A percentile compares a stretch with the other conserved stretches of the same genome.
Evolutionary conservation across 2,797 vertebrate genomes (phyloP).

Genomic region (Peromyscus melanophrys): DNA sequence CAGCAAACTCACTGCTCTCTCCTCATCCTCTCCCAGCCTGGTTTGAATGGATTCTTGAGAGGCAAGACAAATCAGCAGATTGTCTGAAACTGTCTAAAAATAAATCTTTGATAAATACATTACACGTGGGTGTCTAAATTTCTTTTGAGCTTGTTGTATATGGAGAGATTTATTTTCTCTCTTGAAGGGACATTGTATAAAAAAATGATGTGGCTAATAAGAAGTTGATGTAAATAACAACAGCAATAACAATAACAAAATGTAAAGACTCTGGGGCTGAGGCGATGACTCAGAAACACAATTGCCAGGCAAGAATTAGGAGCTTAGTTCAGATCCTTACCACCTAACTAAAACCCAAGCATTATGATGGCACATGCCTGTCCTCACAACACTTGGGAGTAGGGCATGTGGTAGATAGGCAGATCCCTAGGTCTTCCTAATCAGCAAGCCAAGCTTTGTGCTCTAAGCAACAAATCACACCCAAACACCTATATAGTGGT

Average conservation of each 20-base stretch:
- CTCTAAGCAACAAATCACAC: background rate
- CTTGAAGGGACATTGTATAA: constrained; percentile 9
- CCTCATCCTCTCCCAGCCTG: background rate
- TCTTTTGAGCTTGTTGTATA: background rate
- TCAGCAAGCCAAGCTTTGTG: background rate
- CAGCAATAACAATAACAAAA: background rate
- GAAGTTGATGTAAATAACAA: background rate
- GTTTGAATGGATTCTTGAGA: background rate
- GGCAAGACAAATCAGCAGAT: background rate
- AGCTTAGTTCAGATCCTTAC: background rate
- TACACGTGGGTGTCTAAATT: background rate
- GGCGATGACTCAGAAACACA: background rate
- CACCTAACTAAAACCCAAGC: background rate
- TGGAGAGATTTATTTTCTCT: background rate
- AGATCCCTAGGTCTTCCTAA: background rate
- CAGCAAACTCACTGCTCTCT: background rate
- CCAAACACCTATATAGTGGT: no score
- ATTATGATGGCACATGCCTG: background rate
- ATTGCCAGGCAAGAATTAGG: background rate
- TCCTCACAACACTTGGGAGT: background rate
- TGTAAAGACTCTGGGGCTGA: background rate
- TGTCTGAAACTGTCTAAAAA: background rate
- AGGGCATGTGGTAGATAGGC: background rate
- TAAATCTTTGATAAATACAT: background rate
- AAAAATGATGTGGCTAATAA: background rate